phyloP scores from a whole-genome alignment of 2,113 vertebrate genomes.

The Gadus chalcogrammus region DNA sequence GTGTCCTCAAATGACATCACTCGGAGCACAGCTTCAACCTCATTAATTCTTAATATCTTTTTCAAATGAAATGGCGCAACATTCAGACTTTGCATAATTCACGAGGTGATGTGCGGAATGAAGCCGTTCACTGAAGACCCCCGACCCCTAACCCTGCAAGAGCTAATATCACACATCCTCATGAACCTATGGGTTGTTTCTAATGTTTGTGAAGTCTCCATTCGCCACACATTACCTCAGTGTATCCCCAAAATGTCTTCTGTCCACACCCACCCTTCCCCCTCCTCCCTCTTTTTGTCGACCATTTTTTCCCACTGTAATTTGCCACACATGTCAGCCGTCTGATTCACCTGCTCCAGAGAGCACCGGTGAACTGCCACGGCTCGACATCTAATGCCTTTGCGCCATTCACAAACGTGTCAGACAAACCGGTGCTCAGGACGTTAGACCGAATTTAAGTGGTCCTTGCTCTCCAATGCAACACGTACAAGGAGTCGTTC shows the following conservation, averaged over 20 bases:
- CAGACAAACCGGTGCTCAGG: slow-evolving; percentile 32
- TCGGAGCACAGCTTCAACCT: slow-evolving; percentile 65
- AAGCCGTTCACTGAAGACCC: slow-evolving; percentile 49
- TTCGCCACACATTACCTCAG: neutral
- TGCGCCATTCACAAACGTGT: slow-evolving; percentile 43
- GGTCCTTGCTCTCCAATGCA: slow-evolving; percentile 19
- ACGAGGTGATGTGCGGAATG: slow-evolving; percentile 49
- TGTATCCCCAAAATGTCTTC: neutral
- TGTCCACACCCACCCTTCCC: neutral
- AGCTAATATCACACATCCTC: slow-evolving; percentile 1
- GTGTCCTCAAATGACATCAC: slow-evolving; percentile 68
- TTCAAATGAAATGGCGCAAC: slow-evolving; percentile 43
- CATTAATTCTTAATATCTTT: slow-evolving; percentile 62
- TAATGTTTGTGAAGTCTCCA: neutral
- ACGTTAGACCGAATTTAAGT: slow-evolving; percentile 47
- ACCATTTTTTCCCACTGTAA: neutral
- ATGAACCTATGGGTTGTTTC: neutral
- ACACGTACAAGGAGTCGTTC: too few relatives aligned
- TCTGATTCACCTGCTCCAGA: slow-evolving; percentile 16
- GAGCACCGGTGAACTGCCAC: slow-evolving; percentile 39
- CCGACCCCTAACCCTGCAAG: slow-evolving; percentile 45
- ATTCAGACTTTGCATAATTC: slow-evolving; percentile 33
- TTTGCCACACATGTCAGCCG: too few relatives aligned
- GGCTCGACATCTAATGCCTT: slow-evolving; percentile 40
- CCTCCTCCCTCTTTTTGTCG: neutral